phyloP scores from a whole-genome alignment of 2,113 vertebrate species.

The Hemicordylus capensis region DNA sequence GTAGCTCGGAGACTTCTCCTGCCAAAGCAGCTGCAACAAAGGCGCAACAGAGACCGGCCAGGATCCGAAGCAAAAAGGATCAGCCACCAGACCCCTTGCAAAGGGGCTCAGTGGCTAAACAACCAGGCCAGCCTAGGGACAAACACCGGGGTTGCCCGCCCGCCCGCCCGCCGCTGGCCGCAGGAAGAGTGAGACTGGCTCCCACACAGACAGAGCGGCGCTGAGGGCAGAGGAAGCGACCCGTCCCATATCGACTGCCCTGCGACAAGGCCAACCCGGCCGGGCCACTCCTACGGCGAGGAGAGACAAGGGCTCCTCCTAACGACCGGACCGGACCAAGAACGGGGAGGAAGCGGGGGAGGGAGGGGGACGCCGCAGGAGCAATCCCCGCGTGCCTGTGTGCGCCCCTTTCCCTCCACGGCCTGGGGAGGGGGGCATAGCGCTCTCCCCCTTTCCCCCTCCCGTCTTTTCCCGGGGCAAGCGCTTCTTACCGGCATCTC shows the following conservation, averaged over 20 bases:
- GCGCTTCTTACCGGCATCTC: constrained; percentile 69
- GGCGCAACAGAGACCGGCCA: no score
- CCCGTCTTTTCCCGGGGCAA: background rate
- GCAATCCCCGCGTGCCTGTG: background rate
- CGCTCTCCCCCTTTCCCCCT: rapidly evolving
- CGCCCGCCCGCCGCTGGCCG: background rate
- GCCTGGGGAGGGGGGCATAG: background rate
- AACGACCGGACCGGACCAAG: background rate
- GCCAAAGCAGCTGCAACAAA: background rate
- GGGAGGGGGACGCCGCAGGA: no score
- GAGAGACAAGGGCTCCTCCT: background rate
- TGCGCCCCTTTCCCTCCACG: no score
- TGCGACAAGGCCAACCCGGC: background rate
- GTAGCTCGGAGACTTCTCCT: no score
- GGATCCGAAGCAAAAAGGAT: no score
- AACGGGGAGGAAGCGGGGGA: rapidly evolving
- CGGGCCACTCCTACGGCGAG: background rate
- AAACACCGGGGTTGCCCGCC: no score
- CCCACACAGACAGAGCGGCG: background rate
- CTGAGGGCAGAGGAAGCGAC: background rate
- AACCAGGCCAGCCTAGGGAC: background rate
- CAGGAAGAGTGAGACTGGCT: background rate
- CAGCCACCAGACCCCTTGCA: background rate
- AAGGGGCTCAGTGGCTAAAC: no score
- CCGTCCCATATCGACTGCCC: background rate